Percentiles rank a stretch among this genome's conserved stretches.
Conservation (phyloP, 2,888 invertebrate genomes). For the Ametastegia equiseti region DNA sequence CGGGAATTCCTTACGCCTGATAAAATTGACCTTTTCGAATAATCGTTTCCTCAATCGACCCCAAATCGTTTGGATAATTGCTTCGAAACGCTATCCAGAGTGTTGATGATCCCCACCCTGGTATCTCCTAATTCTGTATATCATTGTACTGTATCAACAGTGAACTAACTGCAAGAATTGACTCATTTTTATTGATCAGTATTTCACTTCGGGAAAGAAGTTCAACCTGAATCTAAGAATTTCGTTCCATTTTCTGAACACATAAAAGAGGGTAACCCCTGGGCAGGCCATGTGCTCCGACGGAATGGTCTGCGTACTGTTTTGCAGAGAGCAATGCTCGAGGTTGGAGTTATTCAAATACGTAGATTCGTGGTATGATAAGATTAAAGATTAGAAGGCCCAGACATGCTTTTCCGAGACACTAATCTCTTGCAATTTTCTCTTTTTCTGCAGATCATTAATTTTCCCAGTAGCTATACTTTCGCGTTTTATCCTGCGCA, state of each 20-base stretch:
- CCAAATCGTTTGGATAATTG: slow-evolving; percentile 12
- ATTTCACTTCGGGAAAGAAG: background rate
- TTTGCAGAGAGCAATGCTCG: background rate
- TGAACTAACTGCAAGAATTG: background rate
- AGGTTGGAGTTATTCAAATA: slow-evolving; percentile 16
- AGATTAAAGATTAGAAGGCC: slow-evolving; percentile 1
- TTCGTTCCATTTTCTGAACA: slow-evolving; percentile 29
- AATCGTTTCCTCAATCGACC: background rate
- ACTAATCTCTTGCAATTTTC: slow-evolving; percentile 9
- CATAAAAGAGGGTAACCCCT: slow-evolving; percentile 27
- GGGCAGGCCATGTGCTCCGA: slow-evolving; percentile 16
- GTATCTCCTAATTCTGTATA: background rate
- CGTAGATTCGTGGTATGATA: background rate
- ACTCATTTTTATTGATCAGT: background rate
- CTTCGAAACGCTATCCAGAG: background rate
- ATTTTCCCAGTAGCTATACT: background rate
- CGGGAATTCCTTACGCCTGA: background rate
- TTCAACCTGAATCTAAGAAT: background rate
- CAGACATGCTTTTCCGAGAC: slow-evolving; percentile 16
- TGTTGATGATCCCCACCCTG: background rate
- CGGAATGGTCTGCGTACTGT: slow-evolving; percentile 22
- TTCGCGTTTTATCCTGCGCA: background rate
- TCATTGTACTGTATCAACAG: background rate
- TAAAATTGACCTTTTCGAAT: background rate
- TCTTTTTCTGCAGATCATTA: background rate